These are phyloP conservation scores for Eilema sororculum DNA, from an alignment of 2,888 invertebrate species.

Conservation along the genomic window DNA sequence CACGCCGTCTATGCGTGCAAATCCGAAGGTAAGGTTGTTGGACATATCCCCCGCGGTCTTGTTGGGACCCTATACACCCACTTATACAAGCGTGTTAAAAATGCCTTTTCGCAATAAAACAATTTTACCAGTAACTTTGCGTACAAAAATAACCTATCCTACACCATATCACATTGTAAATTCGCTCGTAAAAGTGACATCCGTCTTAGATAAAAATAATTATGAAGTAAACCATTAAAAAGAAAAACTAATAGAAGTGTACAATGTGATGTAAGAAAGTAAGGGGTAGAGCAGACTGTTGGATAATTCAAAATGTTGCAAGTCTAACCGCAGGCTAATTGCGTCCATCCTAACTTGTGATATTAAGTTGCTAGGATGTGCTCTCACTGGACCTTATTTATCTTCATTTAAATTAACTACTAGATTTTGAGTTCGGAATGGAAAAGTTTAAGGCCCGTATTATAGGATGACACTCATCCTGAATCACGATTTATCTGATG, in stretches of 20 bases:
- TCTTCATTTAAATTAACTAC: no score
- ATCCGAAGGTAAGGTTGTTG: no score
- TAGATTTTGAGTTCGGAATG: no score
- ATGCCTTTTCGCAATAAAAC: no score
- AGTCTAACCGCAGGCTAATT: constrained; percentile 79
- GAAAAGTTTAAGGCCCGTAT: no score
- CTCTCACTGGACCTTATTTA: constrained; percentile 36
- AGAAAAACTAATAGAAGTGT: constrained; percentile 31
- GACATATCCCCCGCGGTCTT: no score
- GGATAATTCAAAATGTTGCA: constrained; percentile 72
- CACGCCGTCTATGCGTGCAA: no score
- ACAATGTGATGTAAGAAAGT: constrained; percentile 45
- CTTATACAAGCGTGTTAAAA: no score
- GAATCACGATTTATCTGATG: no score
- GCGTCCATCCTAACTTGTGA: constrained; percentile 80
- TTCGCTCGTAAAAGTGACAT: constrained; percentile 9
- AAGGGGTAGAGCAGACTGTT: constrained; percentile 49
- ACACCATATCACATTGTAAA: constrained; percentile 4
- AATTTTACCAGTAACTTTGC: neutral
- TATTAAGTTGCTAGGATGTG: constrained; percentile 63
- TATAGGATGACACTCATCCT: no score
- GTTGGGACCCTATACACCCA: no score
- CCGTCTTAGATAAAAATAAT: constrained; percentile 13
- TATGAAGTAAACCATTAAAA: constrained; percentile 25
- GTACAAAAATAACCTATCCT: neutral